Evolutionary conservation across 2,797 vertebrate species (phyloP).

Genomic region (Sparus aurata): DNA sequence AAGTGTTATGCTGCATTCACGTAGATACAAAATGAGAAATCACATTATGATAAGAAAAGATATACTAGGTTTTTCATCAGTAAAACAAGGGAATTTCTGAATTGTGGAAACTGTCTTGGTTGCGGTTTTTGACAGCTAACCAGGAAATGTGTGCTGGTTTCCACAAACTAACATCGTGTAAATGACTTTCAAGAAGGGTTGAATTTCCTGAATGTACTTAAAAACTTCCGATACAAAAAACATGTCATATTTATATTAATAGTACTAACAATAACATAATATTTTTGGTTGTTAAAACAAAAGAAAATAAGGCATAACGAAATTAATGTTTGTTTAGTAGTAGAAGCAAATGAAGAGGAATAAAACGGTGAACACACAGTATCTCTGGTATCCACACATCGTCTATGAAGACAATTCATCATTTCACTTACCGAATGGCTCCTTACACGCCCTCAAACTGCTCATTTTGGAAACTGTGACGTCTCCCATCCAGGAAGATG

Average conservation of each 20-base stretch:
- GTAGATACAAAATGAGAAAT: no score
- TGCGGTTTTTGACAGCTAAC: neutral
- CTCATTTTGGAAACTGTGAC: slow-evolving; percentile 69
- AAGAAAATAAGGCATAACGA: neutral
- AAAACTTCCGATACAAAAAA: neutral
- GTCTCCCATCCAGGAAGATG: neutral
- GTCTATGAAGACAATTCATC: neutral
- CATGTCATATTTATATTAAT: neutral
- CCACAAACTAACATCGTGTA: neutral
- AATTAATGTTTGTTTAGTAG: neutral
- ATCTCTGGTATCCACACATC: no score
- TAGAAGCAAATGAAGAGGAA: neutral
- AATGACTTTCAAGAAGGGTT: neutral
- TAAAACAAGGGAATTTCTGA: neutral
- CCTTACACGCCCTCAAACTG: slow-evolving; percentile 75
- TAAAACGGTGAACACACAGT: neutral
- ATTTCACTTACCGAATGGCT: slow-evolving; percentile 80
- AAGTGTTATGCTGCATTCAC: no score
- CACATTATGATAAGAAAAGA: no score
- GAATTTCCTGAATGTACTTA: neutral
- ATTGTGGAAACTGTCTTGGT: neutral
- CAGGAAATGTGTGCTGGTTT: neutral
- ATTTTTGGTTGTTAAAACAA: neutral
- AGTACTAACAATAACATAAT: neutral
- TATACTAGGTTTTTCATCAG: neutral